Conservation (phyloP, 2,888 invertebrate genomes). For the Papilio elwesi region DNA sequence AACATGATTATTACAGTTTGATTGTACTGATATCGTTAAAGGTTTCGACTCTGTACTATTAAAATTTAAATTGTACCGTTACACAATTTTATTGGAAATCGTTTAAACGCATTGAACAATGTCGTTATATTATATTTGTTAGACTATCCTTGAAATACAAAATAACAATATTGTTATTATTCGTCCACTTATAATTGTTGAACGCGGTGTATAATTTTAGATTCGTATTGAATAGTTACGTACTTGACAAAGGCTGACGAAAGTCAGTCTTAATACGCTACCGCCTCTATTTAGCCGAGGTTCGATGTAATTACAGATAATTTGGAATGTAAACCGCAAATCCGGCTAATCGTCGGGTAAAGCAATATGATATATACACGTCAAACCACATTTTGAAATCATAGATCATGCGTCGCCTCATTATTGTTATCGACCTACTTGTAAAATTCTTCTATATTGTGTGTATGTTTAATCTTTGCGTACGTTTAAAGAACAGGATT, state of each 20-base stretch:
- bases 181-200: slow-evolving; percentile 24
- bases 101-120: slow-evolving; percentile 30
- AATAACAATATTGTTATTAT: slow-evolving; percentile 28
- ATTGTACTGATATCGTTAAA: slow-evolving; percentile 30
- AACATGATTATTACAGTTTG: slow-evolving; percentile 24
- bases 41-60: slow-evolving; percentile 17
- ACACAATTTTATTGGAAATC: slow-evolving; percentile 36
- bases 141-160: slow-evolving; percentile 33
- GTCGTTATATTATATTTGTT: slow-evolving; percentile 32
- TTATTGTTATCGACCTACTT: slow-evolving; percentile 34
- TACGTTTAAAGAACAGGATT: not conserved
- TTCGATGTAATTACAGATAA: slow-evolving; percentile 40
- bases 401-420: slow-evolving; percentile 24
- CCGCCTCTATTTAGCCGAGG: slow-evolving; percentile 17
- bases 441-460: not conserved
- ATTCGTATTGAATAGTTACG: slow-evolving; percentile 36
- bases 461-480: not conserved
- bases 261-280: slow-evolving; percentile 30
- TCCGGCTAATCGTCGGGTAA: slow-evolving; percentile 34
- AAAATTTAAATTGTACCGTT: slow-evolving; percentile 26
- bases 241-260: slow-evolving; percentile 40
- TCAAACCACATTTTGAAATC: slow-evolving; percentile 38
- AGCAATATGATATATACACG: slow-evolving; percentile 35
- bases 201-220: slow-evolving; percentile 37
- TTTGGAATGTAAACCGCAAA: slow-evolving; percentile 39